Evolutionary conservation across 2,797 vertebrate genomes (phyloP), one percentile per base, ranked within the genome.

Genomic region (Sebastes nivosus): DNA sequence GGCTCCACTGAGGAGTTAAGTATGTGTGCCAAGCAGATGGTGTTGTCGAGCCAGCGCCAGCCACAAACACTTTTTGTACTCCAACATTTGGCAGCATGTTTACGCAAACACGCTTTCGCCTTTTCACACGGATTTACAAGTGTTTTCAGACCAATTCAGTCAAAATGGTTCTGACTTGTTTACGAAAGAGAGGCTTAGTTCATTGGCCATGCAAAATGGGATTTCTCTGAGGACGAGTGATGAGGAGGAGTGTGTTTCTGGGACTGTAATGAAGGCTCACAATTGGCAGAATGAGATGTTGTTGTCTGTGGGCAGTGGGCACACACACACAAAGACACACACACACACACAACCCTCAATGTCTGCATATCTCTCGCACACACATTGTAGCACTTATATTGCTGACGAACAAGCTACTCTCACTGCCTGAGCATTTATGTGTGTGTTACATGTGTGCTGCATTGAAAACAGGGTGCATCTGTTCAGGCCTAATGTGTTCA

Each of bases 191-290:
- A 54, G 58, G 80, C 77, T 91, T 59, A 76, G 83, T 63, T 87
- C 83, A 58, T n/a, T 46, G 65, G 77, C 76, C 30, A 67, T 72
- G 76, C 16, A 80, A 82, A 80, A 87, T 75, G 73, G 84, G 89
- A 90, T 93, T 90, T 90, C 25, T 7, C 58, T 14, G 83, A 86
- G 79, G 69, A 81, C 83, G 82, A 89, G 72, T 74, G 81, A 82
- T 11, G 75, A 68, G 69, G 67, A 85, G 67, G 81, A 82, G 61
- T 60, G 76, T 72, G 84, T 84, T 79, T 81, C 73, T 77, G 72
- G 25, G 66, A 76, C 72, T 52, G 75, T 71, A 81, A 60, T 83
- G 64, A 81, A 72, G 65, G 36, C 60, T 69, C 75, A 69, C 74
- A 46, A 67, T 63, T 87, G 42, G 78, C 83, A 87, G 80, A 86